Evolutionary conservation across 2,888 invertebrate genomes (phyloP).

Genomic region (Macrosoma leucophasiata): DNA sequence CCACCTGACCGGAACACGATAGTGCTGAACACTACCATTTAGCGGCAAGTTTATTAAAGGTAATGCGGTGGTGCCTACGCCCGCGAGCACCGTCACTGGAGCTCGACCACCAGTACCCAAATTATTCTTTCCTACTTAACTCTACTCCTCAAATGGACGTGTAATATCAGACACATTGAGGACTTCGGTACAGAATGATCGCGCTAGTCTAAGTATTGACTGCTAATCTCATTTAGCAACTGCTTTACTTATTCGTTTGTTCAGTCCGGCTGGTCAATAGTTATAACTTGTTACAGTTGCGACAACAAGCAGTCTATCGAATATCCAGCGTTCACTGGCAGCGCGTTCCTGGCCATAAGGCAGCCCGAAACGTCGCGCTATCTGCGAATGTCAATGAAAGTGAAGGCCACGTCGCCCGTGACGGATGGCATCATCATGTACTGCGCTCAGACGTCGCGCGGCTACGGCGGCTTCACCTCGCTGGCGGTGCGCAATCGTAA

Average conservation of each 20-base stretch:
- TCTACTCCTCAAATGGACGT: too few relatives aligned
- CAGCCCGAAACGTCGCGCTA: slow-evolving; percentile 78
- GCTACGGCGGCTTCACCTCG: slow-evolving; percentile 90
- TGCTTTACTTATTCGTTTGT: neutral
- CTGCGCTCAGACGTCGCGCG: slow-evolving; percentile 87
- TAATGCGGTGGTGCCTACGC: too few relatives aligned
- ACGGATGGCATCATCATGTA: slow-evolving; percentile 91
- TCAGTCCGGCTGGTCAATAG: neutral
- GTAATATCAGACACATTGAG: too few relatives aligned
- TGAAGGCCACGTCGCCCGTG: slow-evolving; percentile 79
- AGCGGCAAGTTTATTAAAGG: too few relatives aligned
- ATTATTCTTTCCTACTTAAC: too few relatives aligned
- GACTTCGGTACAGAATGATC: too few relatives aligned
- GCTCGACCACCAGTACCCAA: too few relatives aligned
- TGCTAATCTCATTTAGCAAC: too few relatives aligned
- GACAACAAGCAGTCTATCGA: slow-evolving; percentile 81
- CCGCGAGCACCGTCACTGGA: too few relatives aligned
- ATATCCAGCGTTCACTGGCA: slow-evolving; percentile 87
- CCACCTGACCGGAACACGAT: too few relatives aligned
- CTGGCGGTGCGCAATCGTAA: slow-evolving; percentile 85
- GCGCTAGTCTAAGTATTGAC: too few relatives aligned
- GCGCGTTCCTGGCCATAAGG: slow-evolving; percentile 86
- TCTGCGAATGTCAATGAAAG: slow-evolving; percentile 81
- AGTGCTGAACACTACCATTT: too few relatives aligned
- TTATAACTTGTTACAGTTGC: slow-evolving; percentile 72